These are phyloP conservation scores for Malurus elegans DNA, from an alignment of 2,113 vertebrate genomes.

Conservation along the genomic window DNA sequence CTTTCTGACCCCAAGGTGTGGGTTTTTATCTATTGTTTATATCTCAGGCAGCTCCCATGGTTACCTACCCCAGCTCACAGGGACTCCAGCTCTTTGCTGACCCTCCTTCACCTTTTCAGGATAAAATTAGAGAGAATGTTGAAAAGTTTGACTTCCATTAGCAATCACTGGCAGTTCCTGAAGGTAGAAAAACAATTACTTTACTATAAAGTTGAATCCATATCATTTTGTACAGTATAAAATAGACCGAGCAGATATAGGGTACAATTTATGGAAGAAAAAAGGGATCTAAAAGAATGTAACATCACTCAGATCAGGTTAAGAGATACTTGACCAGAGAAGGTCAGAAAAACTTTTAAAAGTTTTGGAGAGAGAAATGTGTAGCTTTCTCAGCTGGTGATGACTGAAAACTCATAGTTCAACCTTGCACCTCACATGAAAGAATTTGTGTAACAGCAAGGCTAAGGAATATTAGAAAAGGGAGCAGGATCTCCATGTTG, in stretches of 20 bases:
- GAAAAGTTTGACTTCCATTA: background rate
- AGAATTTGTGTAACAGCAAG: background rate
- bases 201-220: background rate
- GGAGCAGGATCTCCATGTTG: background rate
- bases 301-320: background rate
- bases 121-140: background rate
- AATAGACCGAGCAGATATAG: background rate
- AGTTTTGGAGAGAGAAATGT: background rate
- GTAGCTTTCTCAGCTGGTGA: conserved; percentile 26
- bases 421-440: conserved; percentile 1
- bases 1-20: background rate
- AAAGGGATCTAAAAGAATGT: background rate
- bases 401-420: background rate
- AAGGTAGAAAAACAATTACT: background rate
- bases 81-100: background rate
- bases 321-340: background rate
- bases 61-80: background rate
- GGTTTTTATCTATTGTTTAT: background rate
- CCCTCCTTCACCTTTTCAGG: background rate
- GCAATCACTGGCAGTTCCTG: background rate
- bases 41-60: background rate
- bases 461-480: background rate
- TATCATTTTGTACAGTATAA: background rate
- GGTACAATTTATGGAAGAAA: background rate
- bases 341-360: conserved; percentile 42